Base-by-base conservation (phyloP, 2,888 invertebrate genomes). In the Drosophila sordidapex region DNA sequence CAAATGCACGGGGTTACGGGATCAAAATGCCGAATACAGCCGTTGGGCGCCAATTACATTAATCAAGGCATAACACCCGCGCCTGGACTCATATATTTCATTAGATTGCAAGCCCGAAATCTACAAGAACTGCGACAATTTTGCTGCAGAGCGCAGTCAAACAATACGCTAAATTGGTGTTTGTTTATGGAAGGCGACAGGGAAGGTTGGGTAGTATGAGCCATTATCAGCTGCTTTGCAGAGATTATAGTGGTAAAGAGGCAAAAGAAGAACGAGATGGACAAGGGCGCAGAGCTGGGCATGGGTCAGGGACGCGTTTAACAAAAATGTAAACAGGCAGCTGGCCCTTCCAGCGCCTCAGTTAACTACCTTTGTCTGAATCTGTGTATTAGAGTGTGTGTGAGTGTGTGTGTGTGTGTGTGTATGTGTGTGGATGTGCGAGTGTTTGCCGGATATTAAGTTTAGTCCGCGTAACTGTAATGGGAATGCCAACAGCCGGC, bases 221-320 rank as follows among this genome's bases (percentile, higher is more conserved):
- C 79, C 87, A 86, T 86, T 87, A 89, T 89, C 85, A 89, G 87
- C 79, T 86, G 81, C 83, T 86, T 83, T 75, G 79, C 54, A 54
- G 57, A 81, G 81, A 83, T 85, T 88, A 83, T 73, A 40, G n/a
- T 56, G 56, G 56, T 56, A n/a, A 38, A 56, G 38, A 29, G 64
- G 11, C 60, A 54, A 31, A 13, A 13, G 51, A 25, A 18, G 31
- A 8, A 27, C n/a, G 5, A 21, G 4, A 40, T 21, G 29, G 15
- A 46, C 49, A 69, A 46, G 35, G 46, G 56, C 48, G 48, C 31
- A 40, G 59, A 54, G 13, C 65, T 70, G 72, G 79, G 79, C 82
- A 69, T 54, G 86, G 88, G 83, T 86, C 84, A 86, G 76, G 67
- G 81, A 57, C 65, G 65, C 75, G 65, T 74, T 79, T 81, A 83